Evolutionary conservation across 2,888 invertebrate species (phyloP), one percentile per base, ranked within the genome.

Genomic region (Rotaria macrura): DNA sequence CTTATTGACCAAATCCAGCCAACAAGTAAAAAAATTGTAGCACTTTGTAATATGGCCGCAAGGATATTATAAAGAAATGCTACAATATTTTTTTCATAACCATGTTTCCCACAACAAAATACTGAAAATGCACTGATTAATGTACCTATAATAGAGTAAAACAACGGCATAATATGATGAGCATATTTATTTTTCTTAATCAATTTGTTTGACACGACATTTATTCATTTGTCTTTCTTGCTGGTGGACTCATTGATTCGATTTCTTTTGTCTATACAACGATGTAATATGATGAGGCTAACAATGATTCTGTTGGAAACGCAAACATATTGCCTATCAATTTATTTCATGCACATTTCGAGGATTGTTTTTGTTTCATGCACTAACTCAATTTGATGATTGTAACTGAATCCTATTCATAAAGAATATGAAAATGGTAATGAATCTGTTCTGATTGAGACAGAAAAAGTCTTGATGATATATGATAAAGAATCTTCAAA

Each of bases 1-100:
- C 91, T 88, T 84, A 92, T 91, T 86, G 91, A 91, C 92, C 92
- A 92, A 55, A 92, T 90, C 91, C 92, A 92, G 74, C 92, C 92
- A 52, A 92, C 90, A 20, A 92, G 90, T 83, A 92, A 87, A 54
- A 92, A 89, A 84, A 91, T 90, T 9, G 91, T 90, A 85, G 92
- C 87, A 88, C 91, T 89, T 89, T 92, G 92, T 20, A 92, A 89
- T 55, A 92, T 87, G 55, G 91, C 91, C 12, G 92, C 90, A 54
- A 92, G 87, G 23, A 92, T 87, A 88, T 91, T 91, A 57, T 90
- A 88, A 29, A 88, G 87, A 87, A 92, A 91, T 57, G 91, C 91
- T 85, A 89, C 89, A 29, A 88, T 87, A 52, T 89, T 90, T 49
- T 88, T 89, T 54, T 89, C 89, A 83, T 90, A 89, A 85, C 90